Evolutionary conservation across 2,888 invertebrate genomes (phyloP), one percentile per base, ranked within the genome.

Genomic region (Tinea trinotella): DNA sequence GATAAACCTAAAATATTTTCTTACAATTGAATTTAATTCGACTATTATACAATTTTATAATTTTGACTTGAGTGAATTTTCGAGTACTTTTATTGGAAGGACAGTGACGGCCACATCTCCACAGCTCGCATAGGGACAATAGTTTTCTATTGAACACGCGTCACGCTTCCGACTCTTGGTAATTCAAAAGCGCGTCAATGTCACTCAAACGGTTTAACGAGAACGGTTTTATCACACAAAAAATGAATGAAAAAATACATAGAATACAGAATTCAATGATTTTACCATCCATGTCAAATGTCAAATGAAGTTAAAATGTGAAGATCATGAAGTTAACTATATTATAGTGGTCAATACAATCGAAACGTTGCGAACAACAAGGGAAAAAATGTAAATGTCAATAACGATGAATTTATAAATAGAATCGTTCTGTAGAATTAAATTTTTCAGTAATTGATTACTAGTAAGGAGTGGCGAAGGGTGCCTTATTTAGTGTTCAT

Each of bases 401-500:
- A n/a, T n/a, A n/a, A n/a, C n/a, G n/a, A n/a, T n/a, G n/a, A n/a
- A n/a, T n/a, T n/a, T n/a, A n/a, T n/a, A n/a, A n/a, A n/a, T n/a
- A n/a, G n/a, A n/a, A n/a, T n/a, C n/a, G n/a, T n/a, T n/a, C n/a
- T n/a, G n/a, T 17, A 40, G 13, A 40, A 17, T 40, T 5, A 48
- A 48, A 48, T 48, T 48, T 18, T 48, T 48, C 20, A 48, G 17
- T 48, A 48, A 20, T 12, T 10, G 48, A 15, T 48, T 20, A 18
- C 48, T 48, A 48, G 48, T 40, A 40, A 48, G 17, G 13, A 3
- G n/a, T n/a, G n/a, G n/a, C 48, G 17, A 5, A 9, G 48, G 18
- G 76, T 70, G 77, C 80, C 77, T 78, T 82, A 82, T 81, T 83
- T 83, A 82, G 80, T 76, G 79, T 70, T 73, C 77, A 75, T 76